These are phyloP conservation scores for Cantharis rustica DNA, from an alignment of 2,888 invertebrate species.

Conservation along the genomic window DNA sequence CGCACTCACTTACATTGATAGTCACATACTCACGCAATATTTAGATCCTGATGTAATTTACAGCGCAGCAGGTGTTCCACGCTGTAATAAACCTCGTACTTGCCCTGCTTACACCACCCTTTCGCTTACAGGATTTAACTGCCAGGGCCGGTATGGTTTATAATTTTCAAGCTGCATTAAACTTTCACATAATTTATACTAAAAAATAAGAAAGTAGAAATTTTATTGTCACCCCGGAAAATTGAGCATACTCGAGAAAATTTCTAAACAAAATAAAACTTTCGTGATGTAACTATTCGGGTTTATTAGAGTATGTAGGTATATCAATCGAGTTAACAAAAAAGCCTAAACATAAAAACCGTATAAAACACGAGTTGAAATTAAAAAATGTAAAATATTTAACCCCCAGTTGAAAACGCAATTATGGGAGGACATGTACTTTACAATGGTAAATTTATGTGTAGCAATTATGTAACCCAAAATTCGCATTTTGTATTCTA, in stretches of 20 bases:
- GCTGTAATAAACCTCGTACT: conserved; percentile 41
- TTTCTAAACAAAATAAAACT: background rate
- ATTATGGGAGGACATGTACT: conserved; percentile 19
- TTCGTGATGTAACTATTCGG: background rate
- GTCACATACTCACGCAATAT: conserved; percentile 52
- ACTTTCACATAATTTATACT: conserved; percentile 3
- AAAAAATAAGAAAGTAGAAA: background rate
- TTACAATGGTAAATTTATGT: conserved; percentile 39
- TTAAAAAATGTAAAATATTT: conserved; percentile 1
- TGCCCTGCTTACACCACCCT: conserved; percentile 20
- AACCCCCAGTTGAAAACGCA: conserved; percentile 3
- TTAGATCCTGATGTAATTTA: conserved; percentile 51
- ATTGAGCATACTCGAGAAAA: background rate
- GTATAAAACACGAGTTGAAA: background rate
- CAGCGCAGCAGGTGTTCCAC: conserved; percentile 50
- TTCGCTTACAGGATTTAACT: conserved; percentile 4
- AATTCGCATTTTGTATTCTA: conserved; percentile 38
- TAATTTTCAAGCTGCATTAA: conserved; percentile 3
- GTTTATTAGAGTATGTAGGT: background rate
- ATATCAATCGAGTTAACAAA: background rate
- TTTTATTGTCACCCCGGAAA: background rate
- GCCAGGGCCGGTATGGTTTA: conserved; percentile 6
- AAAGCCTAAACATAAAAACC: background rate
- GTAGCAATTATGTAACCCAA: conserved; percentile 36
- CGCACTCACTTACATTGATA: conserved; percentile 37